Conservation (phyloP, 1,140 invertebrate genomes). For the Wasmannia auropunctata region DNA sequence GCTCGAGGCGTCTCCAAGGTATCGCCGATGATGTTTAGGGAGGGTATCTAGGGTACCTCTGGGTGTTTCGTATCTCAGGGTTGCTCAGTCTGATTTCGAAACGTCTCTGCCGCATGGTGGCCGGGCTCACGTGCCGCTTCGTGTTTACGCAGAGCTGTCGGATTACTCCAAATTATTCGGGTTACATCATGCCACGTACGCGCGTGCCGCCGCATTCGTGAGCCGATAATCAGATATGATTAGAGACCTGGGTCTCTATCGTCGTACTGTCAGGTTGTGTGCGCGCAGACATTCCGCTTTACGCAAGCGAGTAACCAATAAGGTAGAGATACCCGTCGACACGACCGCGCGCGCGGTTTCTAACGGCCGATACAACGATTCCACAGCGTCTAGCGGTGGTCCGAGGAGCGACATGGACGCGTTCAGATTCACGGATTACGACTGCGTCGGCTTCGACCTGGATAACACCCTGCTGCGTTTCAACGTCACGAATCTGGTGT, state of each 20-base stretch:
- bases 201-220: too few relatives aligned
- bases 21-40: too few relatives aligned
- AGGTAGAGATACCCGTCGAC: neutral
- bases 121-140: neutral
- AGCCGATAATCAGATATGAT: neutral
- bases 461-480: conserved; percentile 91
- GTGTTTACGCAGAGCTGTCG: neutral
- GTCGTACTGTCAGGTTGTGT: neutral
- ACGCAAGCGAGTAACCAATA: neutral
- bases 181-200: neutral
- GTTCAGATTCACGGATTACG: conserved; percentile 88
- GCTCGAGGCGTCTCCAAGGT: neutral
- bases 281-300: neutral
- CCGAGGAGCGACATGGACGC: conserved; percentile 71
- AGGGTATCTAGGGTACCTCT: neutral
- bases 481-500: conserved; percentile 87
- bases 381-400: neutral
- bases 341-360: neutral
- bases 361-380: neutral
- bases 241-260: neutral
- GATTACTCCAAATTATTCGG: neutral
- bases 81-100: conserved; percentile 8
- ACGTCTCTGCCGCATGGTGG: neutral
- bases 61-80: neutral
- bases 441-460: conserved; percentile 93